Percentiles rank a stretch among this genome's conserved stretches.
Conservation (phyloP, 2,888 invertebrate genomes). For the Caradrina kadenii region DNA sequence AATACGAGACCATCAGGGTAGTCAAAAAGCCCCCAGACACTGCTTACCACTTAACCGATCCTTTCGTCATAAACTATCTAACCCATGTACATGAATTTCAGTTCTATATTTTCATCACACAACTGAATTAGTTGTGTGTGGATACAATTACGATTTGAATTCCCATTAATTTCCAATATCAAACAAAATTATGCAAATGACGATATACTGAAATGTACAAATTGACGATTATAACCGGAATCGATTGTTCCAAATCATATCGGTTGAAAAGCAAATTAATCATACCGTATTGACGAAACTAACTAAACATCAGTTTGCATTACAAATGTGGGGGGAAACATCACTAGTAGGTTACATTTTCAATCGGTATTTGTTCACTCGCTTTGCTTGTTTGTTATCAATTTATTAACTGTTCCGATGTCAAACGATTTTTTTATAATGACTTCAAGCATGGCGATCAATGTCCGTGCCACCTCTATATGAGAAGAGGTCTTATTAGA, state of each 20-base stretch:
- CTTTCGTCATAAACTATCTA: background rate
- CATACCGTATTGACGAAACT: constrained; percentile 49
- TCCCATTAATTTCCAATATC: constrained; percentile 21
- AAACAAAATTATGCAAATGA: constrained; percentile 43
- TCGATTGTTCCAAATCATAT: constrained; percentile 49
- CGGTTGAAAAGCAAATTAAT: constrained; percentile 51
- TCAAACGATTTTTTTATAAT: background rate
- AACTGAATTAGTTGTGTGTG: background rate
- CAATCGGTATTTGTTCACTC: constrained; percentile 37
- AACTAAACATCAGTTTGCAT: constrained; percentile 49
- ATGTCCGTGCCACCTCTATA: too few relatives aligned
- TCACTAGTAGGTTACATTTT: constrained; percentile 33
- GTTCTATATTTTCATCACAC: background rate
- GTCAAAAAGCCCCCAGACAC: too few relatives aligned
- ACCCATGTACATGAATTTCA: background rate
- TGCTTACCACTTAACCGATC: too few relatives aligned
- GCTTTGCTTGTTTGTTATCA: constrained; percentile 40
- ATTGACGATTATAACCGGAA: constrained; percentile 35
- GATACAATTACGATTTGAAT: constrained; percentile 8
- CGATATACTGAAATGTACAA: constrained; percentile 27
- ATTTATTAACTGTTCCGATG: constrained; percentile 4
- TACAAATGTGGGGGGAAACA: constrained; percentile 30
- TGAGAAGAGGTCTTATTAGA: too few relatives aligned
- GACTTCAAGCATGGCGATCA: too few relatives aligned
- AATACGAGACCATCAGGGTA: too few relatives aligned